phyloP scores from a whole-genome alignment of 2,797 vertebrate species.

The Poeciliopsis paucimaculata region DNA sequence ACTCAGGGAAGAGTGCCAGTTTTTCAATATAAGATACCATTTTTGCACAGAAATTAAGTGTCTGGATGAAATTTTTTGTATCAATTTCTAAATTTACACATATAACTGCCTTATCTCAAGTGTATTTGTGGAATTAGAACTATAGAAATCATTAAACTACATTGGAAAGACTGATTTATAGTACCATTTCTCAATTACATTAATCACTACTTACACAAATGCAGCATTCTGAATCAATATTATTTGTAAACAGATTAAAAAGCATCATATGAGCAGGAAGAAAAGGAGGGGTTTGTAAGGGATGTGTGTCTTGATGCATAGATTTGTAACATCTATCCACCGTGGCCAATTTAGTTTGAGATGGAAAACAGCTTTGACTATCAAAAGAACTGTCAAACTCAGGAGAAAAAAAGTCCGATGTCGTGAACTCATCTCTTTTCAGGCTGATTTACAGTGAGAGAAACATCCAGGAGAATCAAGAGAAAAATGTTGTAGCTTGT shows the following conservation, averaged over 20 bases:
- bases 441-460: not conserved
- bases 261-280: not conserved
- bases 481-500: not conserved
- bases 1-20: not conserved
- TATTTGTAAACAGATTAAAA: not conserved
- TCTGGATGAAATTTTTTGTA: not conserved
- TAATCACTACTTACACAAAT: not conserved
- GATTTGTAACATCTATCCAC: not conserved
- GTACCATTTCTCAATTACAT: not conserved
- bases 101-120: not conserved
- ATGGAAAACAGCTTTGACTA: not conserved
- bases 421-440: not conserved
- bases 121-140: not conserved
- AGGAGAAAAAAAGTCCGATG: not conserved
- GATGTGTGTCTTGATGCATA: not conserved
- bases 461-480: not conserved
- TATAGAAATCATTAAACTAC: not conserved
- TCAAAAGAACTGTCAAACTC: not conserved
- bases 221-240: not conserved
- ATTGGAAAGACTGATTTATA: not conserved
- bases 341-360: not conserved
- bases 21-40: not conserved
- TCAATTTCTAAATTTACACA: not conserved
- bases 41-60: not conserved
- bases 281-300: not conserved